These are phyloP conservation scores for Chloroclysta siterata DNA, from an alignment of 2,888 invertebrate species.

Conservation along the genomic window DNA sequence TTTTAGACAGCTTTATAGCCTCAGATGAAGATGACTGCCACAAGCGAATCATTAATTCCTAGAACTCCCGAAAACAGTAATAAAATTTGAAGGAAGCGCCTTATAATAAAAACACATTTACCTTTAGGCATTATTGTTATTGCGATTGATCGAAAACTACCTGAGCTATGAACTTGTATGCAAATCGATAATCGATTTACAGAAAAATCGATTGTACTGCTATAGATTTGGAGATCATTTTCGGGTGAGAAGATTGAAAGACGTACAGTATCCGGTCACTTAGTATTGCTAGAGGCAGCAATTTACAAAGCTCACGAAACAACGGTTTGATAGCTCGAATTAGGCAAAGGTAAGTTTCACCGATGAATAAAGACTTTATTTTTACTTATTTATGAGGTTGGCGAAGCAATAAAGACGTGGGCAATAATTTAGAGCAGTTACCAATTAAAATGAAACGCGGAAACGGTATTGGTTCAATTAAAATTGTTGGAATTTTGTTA, in stretches of 20 bases:
- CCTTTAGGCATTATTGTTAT: slow-evolving; percentile 72
- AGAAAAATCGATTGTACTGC: slow-evolving; percentile 43
- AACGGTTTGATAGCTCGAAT: slow-evolving; percentile 73
- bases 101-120: slow-evolving; percentile 60
- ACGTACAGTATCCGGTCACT: slow-evolving; percentile 76
- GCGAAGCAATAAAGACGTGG: slow-evolving; percentile 44
- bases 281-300: slow-evolving; percentile 72
- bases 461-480: slow-evolving; percentile 40
- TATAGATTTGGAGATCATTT: slow-evolving; percentile 36
- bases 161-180: slow-evolving; percentile 77
- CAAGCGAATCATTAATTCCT: slow-evolving; percentile 35
- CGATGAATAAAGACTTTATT: slow-evolving; percentile 67
- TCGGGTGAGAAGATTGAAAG: slow-evolving; percentile 18
- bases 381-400: slow-evolving; percentile 51
- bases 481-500: slow-evolving; percentile 28
- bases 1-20: slow-evolving; percentile 18
- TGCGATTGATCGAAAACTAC: slow-evolving; percentile 77
- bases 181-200: slow-evolving; percentile 56
- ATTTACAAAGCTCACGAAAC: slow-evolving; percentile 77
- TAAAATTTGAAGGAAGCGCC: slow-evolving; percentile 64
- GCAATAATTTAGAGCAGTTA: slow-evolving; percentile 39
- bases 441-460: slow-evolving; percentile 32
- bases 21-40: slow-evolving; percentile 26
- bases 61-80: slow-evolving; percentile 44
- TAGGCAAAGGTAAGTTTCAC: slow-evolving; percentile 71